These are phyloP conservation scores for Tetanocera ferruginea DNA, from an alignment of 2,888 invertebrate species.

Conservation along the genomic window DNA sequence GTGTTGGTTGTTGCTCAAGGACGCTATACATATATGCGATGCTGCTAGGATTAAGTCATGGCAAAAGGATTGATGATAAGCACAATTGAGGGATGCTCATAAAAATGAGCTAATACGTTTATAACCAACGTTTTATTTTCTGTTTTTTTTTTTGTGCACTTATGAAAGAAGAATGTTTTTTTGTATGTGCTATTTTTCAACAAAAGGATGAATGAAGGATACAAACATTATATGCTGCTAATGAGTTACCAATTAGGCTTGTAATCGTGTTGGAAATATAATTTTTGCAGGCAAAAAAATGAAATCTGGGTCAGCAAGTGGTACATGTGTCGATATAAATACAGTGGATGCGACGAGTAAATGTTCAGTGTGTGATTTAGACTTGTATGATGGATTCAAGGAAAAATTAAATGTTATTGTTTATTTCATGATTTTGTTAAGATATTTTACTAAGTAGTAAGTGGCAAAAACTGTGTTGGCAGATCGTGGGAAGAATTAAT, in stretches of 20 bases:
- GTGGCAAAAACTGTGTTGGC: no score
- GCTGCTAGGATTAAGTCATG: no score
- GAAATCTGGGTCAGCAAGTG: no score
- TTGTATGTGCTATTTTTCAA: not conserved
- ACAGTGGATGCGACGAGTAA: no score
- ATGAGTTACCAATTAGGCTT: slow-evolving; percentile 2
- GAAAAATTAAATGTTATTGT: no score
- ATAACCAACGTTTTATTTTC: not conserved
- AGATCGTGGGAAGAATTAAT: no score
- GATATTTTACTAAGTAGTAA: no score
- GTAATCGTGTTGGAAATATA: not conserved
- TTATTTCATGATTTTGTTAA: no score
- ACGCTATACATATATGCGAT: not conserved
- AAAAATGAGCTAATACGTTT: not conserved
- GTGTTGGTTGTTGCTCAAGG: not conserved
- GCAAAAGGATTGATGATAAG: not conserved
- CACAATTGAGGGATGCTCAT: not conserved
- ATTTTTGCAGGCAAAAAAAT: not conserved
- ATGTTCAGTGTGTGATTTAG: no score
- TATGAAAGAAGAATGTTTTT: not conserved
- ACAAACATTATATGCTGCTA: not conserved
- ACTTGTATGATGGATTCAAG: no score
- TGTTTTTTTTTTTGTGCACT: not conserved
- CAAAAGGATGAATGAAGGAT: not conserved
- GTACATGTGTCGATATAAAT: no score